phyloP scores from a whole-genome alignment of 2,888 invertebrate species.

The Andrena bucephala region DNA sequence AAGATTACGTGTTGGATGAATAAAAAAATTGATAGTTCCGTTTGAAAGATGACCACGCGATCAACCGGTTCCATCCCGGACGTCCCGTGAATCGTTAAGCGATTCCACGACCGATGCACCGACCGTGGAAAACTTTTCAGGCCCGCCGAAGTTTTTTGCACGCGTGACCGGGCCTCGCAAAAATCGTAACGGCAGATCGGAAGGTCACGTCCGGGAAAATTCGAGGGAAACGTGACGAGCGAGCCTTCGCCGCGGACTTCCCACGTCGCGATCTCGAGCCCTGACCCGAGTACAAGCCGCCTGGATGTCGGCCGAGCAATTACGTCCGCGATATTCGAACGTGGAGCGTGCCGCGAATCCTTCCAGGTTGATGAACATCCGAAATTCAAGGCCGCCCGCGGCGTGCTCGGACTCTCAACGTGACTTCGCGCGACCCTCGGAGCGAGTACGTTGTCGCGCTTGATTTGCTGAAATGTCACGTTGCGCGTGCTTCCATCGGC shows the following conservation, averaged over 20 bases:
- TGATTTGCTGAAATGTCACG: slow-evolving; percentile 10
- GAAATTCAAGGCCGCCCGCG: slow-evolving; percentile 42
- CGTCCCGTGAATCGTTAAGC: neutral
- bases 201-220: neutral
- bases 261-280: neutral
- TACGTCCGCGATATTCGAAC: neutral
- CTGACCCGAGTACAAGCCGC: neutral
- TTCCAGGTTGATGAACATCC: slow-evolving; percentile 9
- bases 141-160: neutral
- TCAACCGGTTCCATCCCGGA: neutral
- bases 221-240: neutral
- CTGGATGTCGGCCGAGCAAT: neutral
- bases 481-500: slow-evolving; percentile 4
- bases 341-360: neutral
- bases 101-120: neutral
- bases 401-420: slow-evolving; percentile 16
- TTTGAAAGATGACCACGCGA: neutral
- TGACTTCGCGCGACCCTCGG: neutral
- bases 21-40: neutral
- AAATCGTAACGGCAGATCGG: neutral
- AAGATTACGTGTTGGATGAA: too few relatives aligned
- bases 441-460: neutral
- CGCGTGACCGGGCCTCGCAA: neutral
- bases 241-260: neutral
- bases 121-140: neutral